These are phyloP conservation scores for Nerophis lumbriciformis DNA, from an alignment of 2,113 vertebrate species.

Conservation along the genomic window DNA sequence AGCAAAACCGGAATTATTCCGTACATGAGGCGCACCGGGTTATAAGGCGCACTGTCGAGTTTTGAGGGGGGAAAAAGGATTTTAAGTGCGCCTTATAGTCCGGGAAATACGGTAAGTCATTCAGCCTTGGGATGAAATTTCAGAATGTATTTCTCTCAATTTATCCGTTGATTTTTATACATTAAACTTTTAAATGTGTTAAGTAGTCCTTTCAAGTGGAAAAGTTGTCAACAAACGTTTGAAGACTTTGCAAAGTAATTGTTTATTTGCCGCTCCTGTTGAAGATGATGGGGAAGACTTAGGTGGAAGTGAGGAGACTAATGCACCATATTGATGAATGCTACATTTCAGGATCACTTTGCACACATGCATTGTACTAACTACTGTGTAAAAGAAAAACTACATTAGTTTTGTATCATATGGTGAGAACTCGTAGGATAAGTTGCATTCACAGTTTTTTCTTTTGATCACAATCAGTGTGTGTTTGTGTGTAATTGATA, in stretches of 20 bases:
- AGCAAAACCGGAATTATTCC: too few species aligned
- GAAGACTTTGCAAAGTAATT: background rate
- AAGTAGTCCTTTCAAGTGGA: too few species aligned
- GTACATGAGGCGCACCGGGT: too few species aligned
- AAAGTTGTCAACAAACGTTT: background rate
- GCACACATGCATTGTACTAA: conserved; percentile 7
- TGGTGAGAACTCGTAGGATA: background rate
- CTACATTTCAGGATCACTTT: background rate
- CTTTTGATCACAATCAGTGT: background rate
- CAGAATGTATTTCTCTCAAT: too few species aligned
- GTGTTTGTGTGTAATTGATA: too few species aligned
- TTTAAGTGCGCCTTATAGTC: too few species aligned
- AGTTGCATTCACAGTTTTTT: background rate
- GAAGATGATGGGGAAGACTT: conserved; percentile 69
- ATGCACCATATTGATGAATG: conserved; percentile 12
- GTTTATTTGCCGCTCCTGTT: conserved; percentile 61
- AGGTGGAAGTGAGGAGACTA: conserved; percentile 18
- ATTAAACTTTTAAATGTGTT: too few species aligned
- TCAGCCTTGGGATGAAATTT: too few species aligned
- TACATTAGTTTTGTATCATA: conserved; percentile 18
- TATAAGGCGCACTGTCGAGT: too few species aligned
- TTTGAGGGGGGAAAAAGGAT: too few species aligned
- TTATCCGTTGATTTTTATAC: too few species aligned
- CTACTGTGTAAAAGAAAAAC: background rate
- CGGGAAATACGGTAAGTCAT: too few species aligned